phyloP scores from a whole-genome alignment of 2,113 vertebrate species.

The Dermatemys mawii region DNA sequence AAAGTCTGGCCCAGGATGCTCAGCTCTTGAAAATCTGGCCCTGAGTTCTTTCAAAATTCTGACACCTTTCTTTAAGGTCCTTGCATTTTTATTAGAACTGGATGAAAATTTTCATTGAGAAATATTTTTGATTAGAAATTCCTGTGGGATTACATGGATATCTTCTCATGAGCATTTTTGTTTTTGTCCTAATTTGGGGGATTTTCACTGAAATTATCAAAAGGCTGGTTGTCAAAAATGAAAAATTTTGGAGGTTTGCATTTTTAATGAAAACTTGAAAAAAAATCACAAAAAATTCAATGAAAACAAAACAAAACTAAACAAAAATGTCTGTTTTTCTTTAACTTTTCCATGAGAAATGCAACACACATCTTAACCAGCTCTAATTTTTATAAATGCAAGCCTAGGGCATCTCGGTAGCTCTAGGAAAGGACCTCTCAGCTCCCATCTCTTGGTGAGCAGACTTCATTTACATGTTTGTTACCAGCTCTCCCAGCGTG shows the following conservation, averaged over 20 bases:
- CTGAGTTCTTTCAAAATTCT: not conserved
- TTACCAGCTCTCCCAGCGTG: too few relatives aligned
- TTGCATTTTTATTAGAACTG: not conserved
- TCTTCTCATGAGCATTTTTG: not conserved
- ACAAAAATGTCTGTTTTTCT: not conserved
- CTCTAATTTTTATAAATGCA: not conserved
- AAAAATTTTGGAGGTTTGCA: not conserved
- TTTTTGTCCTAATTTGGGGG: not conserved
- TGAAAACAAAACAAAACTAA: not conserved
- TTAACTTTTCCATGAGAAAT: not conserved
- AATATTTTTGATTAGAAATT: not conserved
- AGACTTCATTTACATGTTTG: too few relatives aligned
- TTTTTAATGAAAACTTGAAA: not conserved
- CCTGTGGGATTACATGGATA: not conserved
- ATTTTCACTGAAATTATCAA: not conserved
- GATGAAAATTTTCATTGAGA: rapidly evolving
- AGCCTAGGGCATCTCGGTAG: too few relatives aligned
- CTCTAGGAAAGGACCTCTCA: too few relatives aligned
- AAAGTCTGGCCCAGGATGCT: not conserved
- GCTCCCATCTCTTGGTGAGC: too few relatives aligned
- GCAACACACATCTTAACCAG: not conserved
- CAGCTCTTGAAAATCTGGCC: not conserved
- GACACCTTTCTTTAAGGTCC: rapidly evolving
- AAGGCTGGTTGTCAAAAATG: not conserved
- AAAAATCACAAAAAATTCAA: not conserved